Evolutionary conservation across 2,888 invertebrate species (phyloP).

Genomic region (Smittia sp.): DNA sequence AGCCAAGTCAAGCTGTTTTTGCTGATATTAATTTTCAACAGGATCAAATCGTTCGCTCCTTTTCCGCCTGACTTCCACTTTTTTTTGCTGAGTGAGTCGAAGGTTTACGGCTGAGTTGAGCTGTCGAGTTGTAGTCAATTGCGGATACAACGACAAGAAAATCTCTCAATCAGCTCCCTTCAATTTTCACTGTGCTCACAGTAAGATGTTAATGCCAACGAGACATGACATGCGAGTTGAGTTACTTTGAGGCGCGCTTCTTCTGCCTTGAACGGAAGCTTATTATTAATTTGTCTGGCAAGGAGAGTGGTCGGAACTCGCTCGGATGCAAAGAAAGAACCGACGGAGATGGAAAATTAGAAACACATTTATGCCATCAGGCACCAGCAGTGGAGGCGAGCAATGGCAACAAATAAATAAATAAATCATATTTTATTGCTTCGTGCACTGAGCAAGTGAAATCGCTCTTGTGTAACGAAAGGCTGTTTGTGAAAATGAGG

Average conservation of each 20-base stretch:
- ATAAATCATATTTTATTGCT: not conserved
- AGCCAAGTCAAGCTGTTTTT: slow-evolving; percentile 8
- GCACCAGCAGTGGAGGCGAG: not conserved
- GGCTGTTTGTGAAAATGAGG: too few relatives aligned
- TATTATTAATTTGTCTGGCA: slow-evolving; percentile 1
- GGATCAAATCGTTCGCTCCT: not conserved
- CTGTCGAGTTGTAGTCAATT: not conserved
- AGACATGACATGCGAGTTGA: not conserved
- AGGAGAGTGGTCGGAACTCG: too few relatives aligned
- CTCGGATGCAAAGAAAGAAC: not conserved
- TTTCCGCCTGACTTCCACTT: not conserved
- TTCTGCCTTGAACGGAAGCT: not conserved
- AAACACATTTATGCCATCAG: not conserved
- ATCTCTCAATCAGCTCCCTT: not conserved
- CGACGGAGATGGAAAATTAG: not conserved
- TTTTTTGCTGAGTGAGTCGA: not conserved
- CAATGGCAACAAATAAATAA: slow-evolving; percentile 2
- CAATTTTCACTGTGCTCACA: too few relatives aligned
- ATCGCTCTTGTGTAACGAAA: not conserved
- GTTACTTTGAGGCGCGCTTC: not conserved
- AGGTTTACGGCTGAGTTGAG: not conserved
- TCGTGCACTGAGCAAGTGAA: not conserved
- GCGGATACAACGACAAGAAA: not conserved
- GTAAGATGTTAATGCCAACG: not conserved
- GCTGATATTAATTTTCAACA: slow-evolving; percentile 12